Conservation (phyloP, 2,888 invertebrate species). For the Drosophila anceps region DNA sequence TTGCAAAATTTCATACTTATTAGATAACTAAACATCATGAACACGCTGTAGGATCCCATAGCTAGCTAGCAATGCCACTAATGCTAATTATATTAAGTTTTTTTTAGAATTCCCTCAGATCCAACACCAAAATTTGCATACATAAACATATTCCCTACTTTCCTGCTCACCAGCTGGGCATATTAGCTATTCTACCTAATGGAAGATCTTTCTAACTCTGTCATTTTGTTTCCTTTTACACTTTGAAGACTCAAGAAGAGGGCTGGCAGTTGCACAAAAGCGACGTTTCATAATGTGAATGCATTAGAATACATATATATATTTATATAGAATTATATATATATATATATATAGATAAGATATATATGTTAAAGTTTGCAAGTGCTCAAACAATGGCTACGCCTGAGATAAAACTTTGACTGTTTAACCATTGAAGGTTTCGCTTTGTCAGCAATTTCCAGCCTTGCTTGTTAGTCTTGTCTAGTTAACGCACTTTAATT, state of each 20-base stretch:
- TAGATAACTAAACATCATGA: background rate
- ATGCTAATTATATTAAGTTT: conserved; percentile 6
- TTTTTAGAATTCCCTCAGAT: conserved; percentile 32
- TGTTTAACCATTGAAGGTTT: background rate
- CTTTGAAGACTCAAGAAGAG: conserved; percentile 5
- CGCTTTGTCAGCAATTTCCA: conserved; percentile 37
- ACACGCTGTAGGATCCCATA: conserved; percentile 17
- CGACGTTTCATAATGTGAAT: too few relatives aligned
- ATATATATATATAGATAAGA: background rate
- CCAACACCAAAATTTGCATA: conserved; percentile 18
- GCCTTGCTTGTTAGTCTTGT: conserved; percentile 22
- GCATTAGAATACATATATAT: too few relatives aligned
- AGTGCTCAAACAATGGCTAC: background rate
- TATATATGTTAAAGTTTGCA: too few relatives aligned
- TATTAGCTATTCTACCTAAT: conserved; percentile 1
- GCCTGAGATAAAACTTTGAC: background rate
- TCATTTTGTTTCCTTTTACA: conserved; percentile 17
- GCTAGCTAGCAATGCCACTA: conserved; percentile 11
- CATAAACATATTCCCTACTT: conserved; percentile 11
- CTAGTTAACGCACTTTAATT: conserved; percentile 21
- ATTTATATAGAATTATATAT: background rate
- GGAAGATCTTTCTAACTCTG: conserved; percentile 16
- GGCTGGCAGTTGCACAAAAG: conserved; percentile 27
- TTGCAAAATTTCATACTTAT: background rate
- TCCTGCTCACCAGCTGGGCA: conserved; percentile 17